A percentile compares a stretch with the other conserved stretches of the same genome.
These are phyloP conservation scores for Ladona fulva DNA, from an alignment of 1,140 invertebrate genomes.

Conservation along the genomic window DNA sequence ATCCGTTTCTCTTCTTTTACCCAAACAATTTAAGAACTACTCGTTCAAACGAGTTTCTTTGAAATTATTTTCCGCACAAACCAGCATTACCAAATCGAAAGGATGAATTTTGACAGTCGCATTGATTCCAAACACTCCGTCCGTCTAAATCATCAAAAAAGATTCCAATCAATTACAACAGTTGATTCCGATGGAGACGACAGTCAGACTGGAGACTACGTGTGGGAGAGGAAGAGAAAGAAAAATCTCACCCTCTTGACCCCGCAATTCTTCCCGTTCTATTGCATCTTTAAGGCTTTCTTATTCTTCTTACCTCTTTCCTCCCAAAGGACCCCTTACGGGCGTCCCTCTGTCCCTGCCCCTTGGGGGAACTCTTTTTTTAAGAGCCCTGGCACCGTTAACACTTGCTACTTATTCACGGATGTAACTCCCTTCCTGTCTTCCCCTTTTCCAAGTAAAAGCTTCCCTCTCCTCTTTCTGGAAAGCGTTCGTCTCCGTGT, in stretches of 20 bases:
- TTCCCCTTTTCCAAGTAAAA: background rate
- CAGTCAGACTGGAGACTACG: background rate
- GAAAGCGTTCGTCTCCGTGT: constrained; percentile 3
- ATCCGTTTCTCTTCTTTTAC: too few relatives aligned
- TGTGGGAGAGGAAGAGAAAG: background rate
- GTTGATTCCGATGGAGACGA: too few relatives aligned
- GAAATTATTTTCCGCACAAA: too few relatives aligned
- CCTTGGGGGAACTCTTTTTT: background rate
- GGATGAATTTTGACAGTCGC: too few relatives aligned
- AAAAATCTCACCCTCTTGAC: background rate
- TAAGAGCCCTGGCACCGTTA: background rate
- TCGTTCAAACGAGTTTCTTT: too few relatives aligned
- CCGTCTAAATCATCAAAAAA: too few relatives aligned
- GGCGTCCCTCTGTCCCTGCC: background rate
- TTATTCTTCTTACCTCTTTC: background rate
- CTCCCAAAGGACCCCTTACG: background rate
- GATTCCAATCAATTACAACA: too few relatives aligned
- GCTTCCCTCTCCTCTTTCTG: background rate
- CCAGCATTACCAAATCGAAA: too few relatives aligned
- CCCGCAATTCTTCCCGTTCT: background rate
- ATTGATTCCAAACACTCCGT: too few relatives aligned
- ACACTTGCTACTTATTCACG: background rate
- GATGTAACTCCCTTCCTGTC: background rate
- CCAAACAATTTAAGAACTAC: too few relatives aligned
- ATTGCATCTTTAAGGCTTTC: background rate